Evolutionary conservation across 2,888 invertebrate species (phyloP).

Genomic region (Lycocerus yunnanus): DNA sequence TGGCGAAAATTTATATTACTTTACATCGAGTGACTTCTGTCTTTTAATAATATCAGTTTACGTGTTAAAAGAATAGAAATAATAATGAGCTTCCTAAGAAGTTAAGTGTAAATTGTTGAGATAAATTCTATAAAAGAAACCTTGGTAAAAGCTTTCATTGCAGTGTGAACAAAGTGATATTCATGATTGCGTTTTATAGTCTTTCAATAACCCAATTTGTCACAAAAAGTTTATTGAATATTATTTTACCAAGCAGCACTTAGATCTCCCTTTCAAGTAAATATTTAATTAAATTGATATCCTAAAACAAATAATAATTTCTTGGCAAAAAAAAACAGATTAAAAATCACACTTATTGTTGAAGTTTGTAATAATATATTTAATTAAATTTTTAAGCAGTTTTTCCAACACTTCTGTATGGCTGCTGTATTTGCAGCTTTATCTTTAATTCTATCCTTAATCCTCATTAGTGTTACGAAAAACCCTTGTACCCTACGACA

Average conservation of each 20-base stretch:
- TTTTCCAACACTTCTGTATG: neutral
- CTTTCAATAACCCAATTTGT: neutral
- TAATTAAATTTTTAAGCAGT: neutral
- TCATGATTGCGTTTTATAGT: neutral
- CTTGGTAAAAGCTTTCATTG: too few relatives aligned
- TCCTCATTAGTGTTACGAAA: neutral
- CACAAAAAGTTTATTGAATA: neutral
- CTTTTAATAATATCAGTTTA: neutral
- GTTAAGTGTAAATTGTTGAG: neutral
- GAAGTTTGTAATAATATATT: neutral
- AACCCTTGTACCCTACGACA: neutral
- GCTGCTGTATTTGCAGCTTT: neutral
- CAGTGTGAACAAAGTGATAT: neutral
- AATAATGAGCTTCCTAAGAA: neutral
- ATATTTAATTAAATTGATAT: neutral
- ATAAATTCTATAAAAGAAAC: neutral
- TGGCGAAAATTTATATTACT: neutral
- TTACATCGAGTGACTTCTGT: neutral
- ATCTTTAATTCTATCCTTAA: neutral
- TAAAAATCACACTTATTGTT: neutral
- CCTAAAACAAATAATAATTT: neutral
- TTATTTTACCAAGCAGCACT: neutral
- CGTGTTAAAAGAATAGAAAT: neutral
- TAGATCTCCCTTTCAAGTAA: neutral
- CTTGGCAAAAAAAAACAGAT: neutral